Conservation (phyloP, 1,140 invertebrate genomes). For the Lepidurus arcticus region DNA sequence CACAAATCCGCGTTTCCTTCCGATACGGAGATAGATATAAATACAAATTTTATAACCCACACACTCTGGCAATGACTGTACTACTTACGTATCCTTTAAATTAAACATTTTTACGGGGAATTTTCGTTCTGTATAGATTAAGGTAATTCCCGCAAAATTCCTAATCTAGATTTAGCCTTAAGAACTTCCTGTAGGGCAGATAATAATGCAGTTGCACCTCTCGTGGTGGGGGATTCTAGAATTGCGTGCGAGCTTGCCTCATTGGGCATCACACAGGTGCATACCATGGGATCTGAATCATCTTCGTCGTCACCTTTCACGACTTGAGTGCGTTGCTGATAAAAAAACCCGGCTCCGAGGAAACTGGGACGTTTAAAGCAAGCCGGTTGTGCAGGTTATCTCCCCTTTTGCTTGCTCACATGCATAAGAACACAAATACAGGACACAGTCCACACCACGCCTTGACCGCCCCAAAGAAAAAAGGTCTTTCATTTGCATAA, state of each 20-base stretch:
- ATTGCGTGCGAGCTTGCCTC: background rate
- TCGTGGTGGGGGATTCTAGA: background rate
- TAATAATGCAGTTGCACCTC: background rate
- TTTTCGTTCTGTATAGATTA: no score
- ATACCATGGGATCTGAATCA: slow-evolving; percentile 13
- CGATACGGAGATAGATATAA: background rate
- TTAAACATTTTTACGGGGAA: no score
- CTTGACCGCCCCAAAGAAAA: background rate
- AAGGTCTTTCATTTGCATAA: background rate
- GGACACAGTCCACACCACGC: slow-evolving; percentile 8
- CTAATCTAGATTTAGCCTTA: no score
- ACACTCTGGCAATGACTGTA: no score
- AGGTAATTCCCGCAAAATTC: no score
- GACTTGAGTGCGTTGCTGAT: slow-evolving; percentile 10
- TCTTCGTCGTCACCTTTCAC: slow-evolving; percentile 18
- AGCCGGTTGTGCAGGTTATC: slow-evolving; percentile 6
- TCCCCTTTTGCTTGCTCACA: background rate
- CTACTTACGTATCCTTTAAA: no score
- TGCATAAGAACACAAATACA: background rate
- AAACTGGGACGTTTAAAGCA: background rate
- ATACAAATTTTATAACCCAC: background rate
- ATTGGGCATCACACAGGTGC: background rate
- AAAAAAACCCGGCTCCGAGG: slow-evolving; percentile 16
- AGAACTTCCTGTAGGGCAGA: no score
- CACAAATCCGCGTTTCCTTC: background rate